Percentiles rank a stretch among this genome's conserved stretches.
These are phyloP conservation scores for Arctocebus calabarensis DNA, from an alignment of 2,797 vertebrate species.

Conservation along the genomic window DNA sequence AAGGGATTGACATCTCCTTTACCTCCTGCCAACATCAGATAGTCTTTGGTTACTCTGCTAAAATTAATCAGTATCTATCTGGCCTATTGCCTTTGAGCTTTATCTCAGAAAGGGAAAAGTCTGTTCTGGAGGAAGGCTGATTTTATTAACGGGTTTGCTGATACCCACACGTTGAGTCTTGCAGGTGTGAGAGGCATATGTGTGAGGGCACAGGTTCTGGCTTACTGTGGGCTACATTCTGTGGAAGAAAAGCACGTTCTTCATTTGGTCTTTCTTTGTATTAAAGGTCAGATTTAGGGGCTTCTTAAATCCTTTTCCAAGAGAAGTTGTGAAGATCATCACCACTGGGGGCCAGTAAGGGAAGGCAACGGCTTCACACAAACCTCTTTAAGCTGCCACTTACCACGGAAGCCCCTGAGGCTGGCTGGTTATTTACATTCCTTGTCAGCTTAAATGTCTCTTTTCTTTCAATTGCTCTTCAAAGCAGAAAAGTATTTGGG, in stretches of 20 bases:
- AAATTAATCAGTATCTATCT: background rate
- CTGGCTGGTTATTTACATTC: background rate
- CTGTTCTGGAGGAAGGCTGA: background rate
- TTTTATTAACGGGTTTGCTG: background rate
- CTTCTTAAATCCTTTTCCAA: background rate
- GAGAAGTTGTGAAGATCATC: background rate
- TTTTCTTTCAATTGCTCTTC: background rate
- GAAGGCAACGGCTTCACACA: too few relatives aligned
- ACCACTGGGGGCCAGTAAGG: rapidly evolving
- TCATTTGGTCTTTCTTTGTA: background rate
- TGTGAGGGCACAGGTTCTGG: background rate
- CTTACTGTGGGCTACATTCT: rapidly evolving
- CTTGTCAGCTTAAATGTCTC: background rate
- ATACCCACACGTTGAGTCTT: background rate
- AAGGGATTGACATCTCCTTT: background rate
- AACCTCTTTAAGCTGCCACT: rapidly evolving
- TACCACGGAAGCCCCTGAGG: rapidly evolving
- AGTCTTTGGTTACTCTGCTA: background rate
- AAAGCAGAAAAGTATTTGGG: background rate
- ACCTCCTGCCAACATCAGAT: background rate
- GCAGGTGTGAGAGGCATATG: rapidly evolving
- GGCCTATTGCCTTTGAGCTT: background rate
- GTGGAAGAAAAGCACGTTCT: rapidly evolving
- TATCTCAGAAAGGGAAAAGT: background rate
- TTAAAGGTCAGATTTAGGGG: too few relatives aligned